Conservation (phyloP, 2,888 invertebrate species). For the Biston stratarius region DNA sequence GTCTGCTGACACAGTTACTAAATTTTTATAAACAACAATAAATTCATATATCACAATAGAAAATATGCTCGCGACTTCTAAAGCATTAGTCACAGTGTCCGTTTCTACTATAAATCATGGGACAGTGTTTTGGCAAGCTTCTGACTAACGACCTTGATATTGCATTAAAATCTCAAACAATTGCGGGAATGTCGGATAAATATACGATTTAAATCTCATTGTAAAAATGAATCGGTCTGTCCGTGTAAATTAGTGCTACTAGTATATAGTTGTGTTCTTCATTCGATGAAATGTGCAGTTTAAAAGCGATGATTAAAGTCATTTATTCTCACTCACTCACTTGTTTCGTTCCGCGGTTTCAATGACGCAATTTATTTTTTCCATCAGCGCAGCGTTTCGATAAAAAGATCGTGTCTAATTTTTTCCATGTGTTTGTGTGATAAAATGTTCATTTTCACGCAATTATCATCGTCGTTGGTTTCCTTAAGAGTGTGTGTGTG, state of each 20-base stretch:
- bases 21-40: constrained; percentile 57
- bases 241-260: constrained; percentile 4
- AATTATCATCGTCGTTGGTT: too few species aligned
- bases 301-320: constrained; percentile 3
- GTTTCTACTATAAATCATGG: constrained; percentile 54
- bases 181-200: constrained; percentile 54
- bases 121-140: constrained; percentile 67
- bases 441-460: too few species aligned
- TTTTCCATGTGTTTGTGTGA: too few species aligned
- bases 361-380: too few species aligned
- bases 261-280: constrained; percentile 2
- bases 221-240: constrained; percentile 26
- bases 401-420: too few species aligned
- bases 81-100: constrained; percentile 46
- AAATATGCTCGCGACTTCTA: constrained; percentile 51
- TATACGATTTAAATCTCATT: constrained; percentile 36
- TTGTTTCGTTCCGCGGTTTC: not conserved
- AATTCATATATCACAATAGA: constrained; percentile 51
- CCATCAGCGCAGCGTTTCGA: too few species aligned
- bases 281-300: constrained; percentile 10
- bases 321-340: not conserved
- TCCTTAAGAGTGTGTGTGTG: too few species aligned
- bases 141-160: constrained; percentile 60
- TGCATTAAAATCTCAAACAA: constrained; percentile 65
- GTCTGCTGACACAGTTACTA: constrained; percentile 53